phyloP scores from a whole-genome alignment of 2,888 invertebrate genomes.

The Stenolophus ochropezus region DNA sequence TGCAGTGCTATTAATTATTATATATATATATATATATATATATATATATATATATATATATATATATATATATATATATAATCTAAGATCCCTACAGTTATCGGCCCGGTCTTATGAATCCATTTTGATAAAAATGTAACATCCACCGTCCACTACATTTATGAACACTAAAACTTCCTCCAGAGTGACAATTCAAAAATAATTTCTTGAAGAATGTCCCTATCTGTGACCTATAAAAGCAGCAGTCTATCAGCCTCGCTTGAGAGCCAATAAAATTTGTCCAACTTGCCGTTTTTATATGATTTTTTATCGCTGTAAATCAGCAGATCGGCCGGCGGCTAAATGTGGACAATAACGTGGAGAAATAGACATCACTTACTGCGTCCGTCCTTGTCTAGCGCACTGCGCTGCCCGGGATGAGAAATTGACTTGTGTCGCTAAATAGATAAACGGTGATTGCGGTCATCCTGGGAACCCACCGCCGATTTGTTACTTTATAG shows the following conservation, averaged over 20 bases:
- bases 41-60: too few species aligned
- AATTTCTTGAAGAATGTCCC: background rate
- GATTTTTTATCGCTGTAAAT: slow-evolving; percentile 57
- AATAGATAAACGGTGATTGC: slow-evolving; percentile 30
- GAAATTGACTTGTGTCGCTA: slow-evolving; percentile 14
- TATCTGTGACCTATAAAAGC: slow-evolving; percentile 44
- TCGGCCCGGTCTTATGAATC: too few species aligned
- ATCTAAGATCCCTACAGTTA: too few species aligned
- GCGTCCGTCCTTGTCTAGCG: background rate
- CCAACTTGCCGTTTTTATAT: slow-evolving; percentile 57
- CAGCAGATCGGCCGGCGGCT: slow-evolving; percentile 18
- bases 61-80: too few species aligned
- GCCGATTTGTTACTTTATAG: slow-evolving; percentile 23
- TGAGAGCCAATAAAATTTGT: slow-evolving; percentile 54
- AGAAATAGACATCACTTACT: slow-evolving; percentile 14
- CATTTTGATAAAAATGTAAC: background rate
- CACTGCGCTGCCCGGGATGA: background rate
- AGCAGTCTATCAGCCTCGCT: slow-evolving; percentile 38
- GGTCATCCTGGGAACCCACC: background rate
- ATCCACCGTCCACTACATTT: background rate
- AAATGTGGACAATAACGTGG: slow-evolving; percentile 47
- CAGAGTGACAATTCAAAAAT: background rate
- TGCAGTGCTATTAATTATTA: too few species aligned
- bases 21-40: too few species aligned
- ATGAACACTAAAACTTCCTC: background rate